Base-by-base conservation (phyloP, 1,140 invertebrate genomes). In the Drosophila nigromelanica region DNA sequence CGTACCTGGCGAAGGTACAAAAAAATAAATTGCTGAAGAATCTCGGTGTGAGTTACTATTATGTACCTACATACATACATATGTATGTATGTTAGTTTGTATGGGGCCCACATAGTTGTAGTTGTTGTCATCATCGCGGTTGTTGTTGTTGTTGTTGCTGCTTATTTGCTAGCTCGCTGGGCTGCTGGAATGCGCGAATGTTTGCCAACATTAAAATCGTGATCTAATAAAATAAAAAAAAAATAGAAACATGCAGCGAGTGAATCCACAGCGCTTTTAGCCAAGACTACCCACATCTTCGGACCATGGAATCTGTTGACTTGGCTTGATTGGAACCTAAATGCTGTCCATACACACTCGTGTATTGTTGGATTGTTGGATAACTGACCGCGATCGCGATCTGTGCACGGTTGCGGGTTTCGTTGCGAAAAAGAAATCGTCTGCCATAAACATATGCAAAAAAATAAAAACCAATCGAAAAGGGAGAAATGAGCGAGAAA, bases 121-220 rank as follows among this genome's bases (percentile, higher is more conserved):
- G 81, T 76, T 77, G 73, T 70, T 54, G 69, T 64, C 35, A 60
- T 50, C 54, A 37, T 27, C 42, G 39, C 55, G 47, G 42, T 62
- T 61, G 37, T 48, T 78, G 72, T 60, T 55, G 73, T 61, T 59
- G n/a, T n/a, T n/a, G n/a, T n/a, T n/a, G 62, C 24, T 52, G 27
- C 39, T 54, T 52, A 45, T 51, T 75, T 73, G 60, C 40, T 63
- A 52, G 60, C 52, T 59, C 54, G 59, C 64, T 71, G 72, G 62
- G 58, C 51, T 55, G 66, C 55, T 75, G 78, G 82, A 78, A 86
- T 86, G 82, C 78, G 82, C 81, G 71, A 86, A 87, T 87, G 78
- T 86, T 86, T 87, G 78, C 82, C 56, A 87, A 86, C 82, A 87
- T 82, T 76, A 74, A 82, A 86, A 81, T 86, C 82, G 82, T 86